Percentiles rank a stretch among this genome's conserved stretches.
Conservation (phyloP, 1,140 invertebrate species). For the Papilio machaon region DNA sequence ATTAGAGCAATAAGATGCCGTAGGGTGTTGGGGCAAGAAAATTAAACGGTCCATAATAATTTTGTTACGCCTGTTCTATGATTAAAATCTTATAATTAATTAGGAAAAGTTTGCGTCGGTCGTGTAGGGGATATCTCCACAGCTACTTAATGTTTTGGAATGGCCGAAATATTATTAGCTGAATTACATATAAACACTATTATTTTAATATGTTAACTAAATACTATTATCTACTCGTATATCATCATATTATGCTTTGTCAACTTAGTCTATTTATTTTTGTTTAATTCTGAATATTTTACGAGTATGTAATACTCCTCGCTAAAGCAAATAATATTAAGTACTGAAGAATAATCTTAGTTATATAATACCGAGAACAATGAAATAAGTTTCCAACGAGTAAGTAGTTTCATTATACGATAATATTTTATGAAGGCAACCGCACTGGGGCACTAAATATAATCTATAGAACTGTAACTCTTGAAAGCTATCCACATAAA, state of each 20-base stretch:
- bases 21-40: slow-evolving; percentile 74
- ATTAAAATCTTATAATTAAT: slow-evolving; percentile 81
- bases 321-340: neutral
- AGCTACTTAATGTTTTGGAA: slow-evolving; percentile 28
- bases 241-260: too few relatives aligned
- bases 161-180: neutral
- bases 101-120: slow-evolving; percentile 66
- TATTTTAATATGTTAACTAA: neutral
- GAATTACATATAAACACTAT: neutral
- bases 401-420: slow-evolving; percentile 18
- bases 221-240: too few relatives aligned
- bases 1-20: slow-evolving; percentile 70
- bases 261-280: too few relatives aligned
- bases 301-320: too few relatives aligned
- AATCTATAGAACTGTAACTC: neutral
- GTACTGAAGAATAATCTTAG: neutral
- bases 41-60: slow-evolving; percentile 80
- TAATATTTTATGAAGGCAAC: slow-evolving; percentile 16
- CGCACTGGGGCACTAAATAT: slow-evolving; percentile 19
- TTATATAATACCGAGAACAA: neutral
- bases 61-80: slow-evolving; percentile 74
- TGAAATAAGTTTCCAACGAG: slow-evolving; percentile 4
- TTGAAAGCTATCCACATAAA: slow-evolving; percentile 20
- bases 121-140: slow-evolving; percentile 53
- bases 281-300: too few relatives aligned